phyloP scores from a whole-genome alignment of 2,113 vertebrate genomes.

The Indicator maculatus region DNA sequence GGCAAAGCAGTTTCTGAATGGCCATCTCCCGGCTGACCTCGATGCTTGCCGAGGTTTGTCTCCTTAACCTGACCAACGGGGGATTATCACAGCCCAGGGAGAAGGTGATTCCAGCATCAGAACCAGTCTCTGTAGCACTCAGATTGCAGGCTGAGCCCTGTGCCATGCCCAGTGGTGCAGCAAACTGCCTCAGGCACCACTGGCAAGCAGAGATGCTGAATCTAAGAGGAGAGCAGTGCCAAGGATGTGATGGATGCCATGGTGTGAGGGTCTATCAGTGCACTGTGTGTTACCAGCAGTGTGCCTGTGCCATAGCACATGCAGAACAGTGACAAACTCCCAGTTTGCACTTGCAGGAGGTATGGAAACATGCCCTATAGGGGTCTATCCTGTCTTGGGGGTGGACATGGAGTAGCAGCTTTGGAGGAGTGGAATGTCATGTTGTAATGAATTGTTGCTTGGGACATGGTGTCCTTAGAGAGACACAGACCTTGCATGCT shows the following conservation, averaged over 20 bases:
- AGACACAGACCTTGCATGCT: not conserved
- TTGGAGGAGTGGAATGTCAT: not conserved
- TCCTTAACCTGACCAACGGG: not conserved
- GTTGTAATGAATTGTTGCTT: not conserved
- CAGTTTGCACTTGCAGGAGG: not conserved
- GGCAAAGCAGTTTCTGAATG: not conserved
- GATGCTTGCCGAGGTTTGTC: not conserved
- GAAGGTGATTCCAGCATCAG: not conserved
- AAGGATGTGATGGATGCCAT: not conserved
- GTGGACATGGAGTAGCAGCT: not conserved
- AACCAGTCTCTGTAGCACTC: not conserved
- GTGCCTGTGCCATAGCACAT: not conserved
- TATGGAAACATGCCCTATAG: rapidly evolving
- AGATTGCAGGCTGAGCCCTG: not conserved
- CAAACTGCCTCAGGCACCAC: not conserved
- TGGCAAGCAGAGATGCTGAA: not conserved
- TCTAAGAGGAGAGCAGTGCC: not conserved
- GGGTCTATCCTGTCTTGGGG: not conserved
- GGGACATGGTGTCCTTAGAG: not conserved
- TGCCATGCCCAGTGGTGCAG: not conserved
- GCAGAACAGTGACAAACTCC: not conserved
- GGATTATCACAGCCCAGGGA: not conserved
- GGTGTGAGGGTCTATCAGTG: not conserved
- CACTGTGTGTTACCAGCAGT: not conserved
- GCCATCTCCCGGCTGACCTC: constrained; percentile 5